Base-by-base conservation (phyloP, 2,797 vertebrate species). In the Enteromius anoplus region DNA sequence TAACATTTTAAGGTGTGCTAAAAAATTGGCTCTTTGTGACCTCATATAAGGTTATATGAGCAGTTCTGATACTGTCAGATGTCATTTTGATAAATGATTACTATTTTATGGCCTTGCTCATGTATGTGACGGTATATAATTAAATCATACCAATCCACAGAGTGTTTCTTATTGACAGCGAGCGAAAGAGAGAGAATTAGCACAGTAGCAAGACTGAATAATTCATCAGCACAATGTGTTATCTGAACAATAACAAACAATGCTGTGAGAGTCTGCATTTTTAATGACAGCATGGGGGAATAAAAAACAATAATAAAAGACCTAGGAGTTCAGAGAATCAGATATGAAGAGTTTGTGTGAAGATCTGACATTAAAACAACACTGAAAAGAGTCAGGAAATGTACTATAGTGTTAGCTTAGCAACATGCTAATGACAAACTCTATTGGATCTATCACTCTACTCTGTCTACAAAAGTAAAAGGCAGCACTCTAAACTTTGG, bases 211-310 rank as follows among this genome's bases (percentile, higher is more conserved):
- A 55, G 1, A 55, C 42, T 75, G n/a, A 82, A 75, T 82, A 75
- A 75, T 82, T 82, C 3, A 82, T 75, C 14, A 17, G 60, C n/a
- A 66, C 80, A 64, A 53, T 55, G 80, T 75, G 60, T 37, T 75
- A 82, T 51, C 51, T 53, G 17, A 82, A 66, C 26, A 75, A 64
- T 37, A 65, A 37, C 29, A 66, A 82, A 82, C 29, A 75, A 80
- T 71, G 37, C 68, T 34, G 37, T 42, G 40, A 29, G 77, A 79
- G 51, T 2, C 19, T 34, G 34, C 32, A 75, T 82, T 51, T 75
- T 75, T 51, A 51, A 75, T 65, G 45, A 75, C 23, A 75, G 40
- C 26, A 45, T 26, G 3, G 34, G 26, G 19, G n/a, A 80, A 80
- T 80, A 71, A 71, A 37, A 21, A 70, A 80, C 42, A 47, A 62